Base-by-base conservation (phyloP, 2,888 invertebrate species). In the Ormyrus pomaceus region DNA sequence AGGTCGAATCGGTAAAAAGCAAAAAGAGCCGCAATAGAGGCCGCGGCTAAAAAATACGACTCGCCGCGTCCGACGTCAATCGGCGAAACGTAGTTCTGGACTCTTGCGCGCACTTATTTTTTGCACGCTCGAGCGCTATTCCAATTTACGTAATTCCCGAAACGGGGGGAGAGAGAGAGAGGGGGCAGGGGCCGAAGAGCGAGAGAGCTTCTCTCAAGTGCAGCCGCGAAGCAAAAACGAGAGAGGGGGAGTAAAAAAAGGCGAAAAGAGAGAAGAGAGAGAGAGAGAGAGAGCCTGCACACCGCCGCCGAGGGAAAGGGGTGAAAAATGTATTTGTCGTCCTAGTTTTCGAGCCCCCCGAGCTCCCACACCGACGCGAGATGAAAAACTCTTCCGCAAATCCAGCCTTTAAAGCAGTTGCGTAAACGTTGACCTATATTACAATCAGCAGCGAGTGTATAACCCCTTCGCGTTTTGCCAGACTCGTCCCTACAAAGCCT, bases 381-480 rank as follows among this genome's bases (percentile, higher is more conserved):
- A 86, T 84, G 85, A 87, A 79, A 89, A 89, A 88, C 89, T 87
- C 88, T 88, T 87, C 86, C 86, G 88, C 88, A 89, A 89, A 90
- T 89, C 88, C 89, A 87, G 88, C 89, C 34, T 34, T 89, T 88
- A 87, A 88, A 87, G 88, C 88, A 86, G 88, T 88, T 89, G 89
- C 88, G 89, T 88, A 89, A 90, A 90, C 88, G 87, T 88, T 89
- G 89, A 89, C 89, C 90, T 88, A 89, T 87, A 89, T 90, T 88
- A 87, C 86, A 89, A 88, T 89, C 87, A 87, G 85, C 0, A 58
- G 58, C 58, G 13, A 13, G 6, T 58, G n/a, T n/a, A 11, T 2
- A 56, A 10, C 53, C 9, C 53, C 9, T 10, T 53, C 53, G 53
- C 11, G 53, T 53, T 5, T 5, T 53, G 4, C 34, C 34, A 34